These are phyloP conservation scores for Dicentrarchus labrax DNA, from an alignment of 2,113 vertebrate species.

Conservation along the genomic window DNA sequence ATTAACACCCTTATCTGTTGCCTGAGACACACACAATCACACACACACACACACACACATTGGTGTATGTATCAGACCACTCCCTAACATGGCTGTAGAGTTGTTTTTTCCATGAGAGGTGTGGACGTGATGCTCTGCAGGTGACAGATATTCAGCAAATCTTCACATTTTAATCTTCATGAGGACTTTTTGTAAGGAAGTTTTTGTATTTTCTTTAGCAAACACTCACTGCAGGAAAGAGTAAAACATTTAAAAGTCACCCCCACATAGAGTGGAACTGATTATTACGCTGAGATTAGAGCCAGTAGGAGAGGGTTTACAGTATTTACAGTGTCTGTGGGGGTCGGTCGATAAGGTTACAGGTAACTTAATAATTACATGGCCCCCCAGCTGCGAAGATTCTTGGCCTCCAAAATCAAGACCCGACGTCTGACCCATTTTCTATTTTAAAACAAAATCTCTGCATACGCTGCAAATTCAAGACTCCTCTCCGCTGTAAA, in stretches of 20 bases:
- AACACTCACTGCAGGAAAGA: too few relatives aligned
- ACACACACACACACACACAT: too few relatives aligned
- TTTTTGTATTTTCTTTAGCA: too few relatives aligned
- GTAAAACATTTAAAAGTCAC: too few relatives aligned
- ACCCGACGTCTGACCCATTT: background rate
- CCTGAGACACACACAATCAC: too few relatives aligned
- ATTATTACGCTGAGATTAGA: too few relatives aligned
- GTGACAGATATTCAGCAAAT: too few relatives aligned
- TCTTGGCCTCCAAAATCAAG: background rate
- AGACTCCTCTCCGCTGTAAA: background rate
- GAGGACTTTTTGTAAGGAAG: too few relatives aligned
- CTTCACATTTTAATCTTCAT: too few relatives aligned
- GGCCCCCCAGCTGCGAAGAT: background rate
- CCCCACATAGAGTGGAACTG: too few relatives aligned
- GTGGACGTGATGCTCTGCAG: background rate
- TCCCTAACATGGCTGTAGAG: background rate
- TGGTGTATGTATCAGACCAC: background rate
- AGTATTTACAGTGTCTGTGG: background rate
- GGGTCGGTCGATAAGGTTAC: background rate
- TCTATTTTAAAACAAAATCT: background rate
- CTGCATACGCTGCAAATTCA: background rate
- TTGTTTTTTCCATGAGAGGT: background rate
- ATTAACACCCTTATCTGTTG: too few relatives aligned
- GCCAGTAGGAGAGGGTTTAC: background rate
- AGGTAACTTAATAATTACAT: constrained; percentile 26